phyloP scores from a whole-genome alignment of 2,797 vertebrate genomes.

The Phrynocephalus guinanensis region DNA sequence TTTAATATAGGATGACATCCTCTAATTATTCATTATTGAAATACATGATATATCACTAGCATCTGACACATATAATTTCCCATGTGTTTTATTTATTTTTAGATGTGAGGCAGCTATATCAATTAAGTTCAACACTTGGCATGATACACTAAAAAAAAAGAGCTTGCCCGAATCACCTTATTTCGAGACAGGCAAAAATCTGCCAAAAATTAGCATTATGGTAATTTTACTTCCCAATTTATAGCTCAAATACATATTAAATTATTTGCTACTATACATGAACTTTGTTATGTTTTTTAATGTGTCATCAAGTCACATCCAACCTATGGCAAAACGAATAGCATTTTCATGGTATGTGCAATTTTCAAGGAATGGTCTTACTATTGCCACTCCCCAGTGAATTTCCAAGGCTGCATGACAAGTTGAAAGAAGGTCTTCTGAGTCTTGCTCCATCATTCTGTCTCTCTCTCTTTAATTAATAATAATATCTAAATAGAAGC shows the following conservation, averaged over 20 bases:
- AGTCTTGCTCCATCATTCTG: too few relatives aligned
- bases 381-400: too few relatives aligned
- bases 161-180: not conserved
- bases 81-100: conserved; percentile 38
- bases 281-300: not conserved
- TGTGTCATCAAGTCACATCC: too few relatives aligned
- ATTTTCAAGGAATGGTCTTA: too few relatives aligned
- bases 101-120: not conserved
- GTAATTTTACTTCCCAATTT: not conserved
- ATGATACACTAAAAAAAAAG: not conserved
- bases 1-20: conserved; percentile 35
- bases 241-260: not conserved
- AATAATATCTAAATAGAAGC: too few relatives aligned
- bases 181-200: not conserved
- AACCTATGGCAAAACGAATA: too few relatives aligned
- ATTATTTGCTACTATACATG: not conserved
- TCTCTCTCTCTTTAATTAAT: too few relatives aligned
- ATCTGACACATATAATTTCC: conserved; percentile 14
- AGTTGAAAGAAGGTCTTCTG: too few relatives aligned
- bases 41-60: conserved; percentile 23
- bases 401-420: too few relatives aligned
- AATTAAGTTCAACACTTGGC: not conserved
- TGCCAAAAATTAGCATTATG: not conserved
- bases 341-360: too few relatives aligned
- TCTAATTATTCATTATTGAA: conserved; percentile 53